phyloP scores from a whole-genome alignment of 2,888 invertebrate genomes.

The Plebejus melissa region DNA sequence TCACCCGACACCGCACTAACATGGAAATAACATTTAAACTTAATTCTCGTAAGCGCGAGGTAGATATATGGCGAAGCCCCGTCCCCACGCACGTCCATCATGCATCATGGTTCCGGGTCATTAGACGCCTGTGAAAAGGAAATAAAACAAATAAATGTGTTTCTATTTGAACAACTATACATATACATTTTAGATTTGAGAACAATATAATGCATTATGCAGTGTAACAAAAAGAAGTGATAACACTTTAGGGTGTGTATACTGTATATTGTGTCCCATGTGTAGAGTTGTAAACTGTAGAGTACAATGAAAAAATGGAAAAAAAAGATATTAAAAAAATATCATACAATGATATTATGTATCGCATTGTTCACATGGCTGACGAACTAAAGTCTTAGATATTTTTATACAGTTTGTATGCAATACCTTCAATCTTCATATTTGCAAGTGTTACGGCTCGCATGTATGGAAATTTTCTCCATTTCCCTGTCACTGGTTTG shows the following conservation, averaged over 20 bases:
- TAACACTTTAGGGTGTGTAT: too few species aligned
- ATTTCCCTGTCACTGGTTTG: not conserved
- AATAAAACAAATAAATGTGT: not conserved
- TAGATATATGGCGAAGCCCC: not conserved
- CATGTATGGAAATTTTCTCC: not conserved
- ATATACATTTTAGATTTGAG: too few species aligned
- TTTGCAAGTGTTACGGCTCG: not conserved
- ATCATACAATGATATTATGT: too few species aligned
- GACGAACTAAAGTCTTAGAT: not conserved
- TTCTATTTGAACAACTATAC: too few species aligned
- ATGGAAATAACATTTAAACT: not conserved
- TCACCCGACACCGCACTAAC: not conserved
- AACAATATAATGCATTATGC: too few species aligned
- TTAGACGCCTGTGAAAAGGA: not conserved
- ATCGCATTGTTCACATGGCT: too few species aligned
- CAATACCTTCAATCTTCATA: not conserved
- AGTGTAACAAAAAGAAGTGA: too few species aligned
- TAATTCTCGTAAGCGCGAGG: not conserved
- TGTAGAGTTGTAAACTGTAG: too few species aligned
- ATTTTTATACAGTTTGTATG: not conserved
- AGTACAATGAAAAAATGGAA: too few species aligned
- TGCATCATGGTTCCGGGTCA: not conserved
- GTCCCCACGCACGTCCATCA: not conserved
- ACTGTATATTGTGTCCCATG: too few species aligned
- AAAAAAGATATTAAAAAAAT: too few species aligned